These are phyloP conservation scores for Catharus minimus DNA, from an alignment of 2,113 vertebrate species.

Conservation along the genomic window DNA sequence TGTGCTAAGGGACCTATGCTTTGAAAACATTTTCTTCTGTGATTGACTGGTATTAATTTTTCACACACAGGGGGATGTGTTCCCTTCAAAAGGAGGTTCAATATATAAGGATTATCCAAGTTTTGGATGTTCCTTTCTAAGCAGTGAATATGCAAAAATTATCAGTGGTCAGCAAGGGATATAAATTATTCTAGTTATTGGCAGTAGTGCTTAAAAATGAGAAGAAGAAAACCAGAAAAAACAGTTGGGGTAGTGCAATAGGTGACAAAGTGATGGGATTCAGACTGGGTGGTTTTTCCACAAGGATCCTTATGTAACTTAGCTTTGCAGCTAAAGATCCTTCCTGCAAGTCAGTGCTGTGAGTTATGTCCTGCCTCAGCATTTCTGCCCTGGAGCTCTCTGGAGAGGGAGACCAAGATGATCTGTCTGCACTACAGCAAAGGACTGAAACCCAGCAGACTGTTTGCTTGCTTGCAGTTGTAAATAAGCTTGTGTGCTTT, in stretches of 20 bases:
- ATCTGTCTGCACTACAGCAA: background rate
- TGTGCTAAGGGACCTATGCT: background rate
- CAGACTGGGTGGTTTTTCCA: background rate
- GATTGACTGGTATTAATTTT: background rate
- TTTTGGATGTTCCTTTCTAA: background rate
- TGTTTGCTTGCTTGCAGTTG: background rate
- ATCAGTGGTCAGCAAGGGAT: background rate
- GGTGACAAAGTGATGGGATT: background rate
- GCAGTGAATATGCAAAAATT: background rate
- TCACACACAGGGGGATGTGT: background rate
- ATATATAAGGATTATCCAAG: background rate
- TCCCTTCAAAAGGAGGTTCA: background rate
- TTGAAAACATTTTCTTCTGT: background rate
- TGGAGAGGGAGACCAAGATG: background rate
- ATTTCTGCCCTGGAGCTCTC: background rate
- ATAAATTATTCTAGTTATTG: background rate
- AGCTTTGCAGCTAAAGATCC: background rate
- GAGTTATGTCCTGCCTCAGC: background rate
- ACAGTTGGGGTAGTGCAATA: background rate
- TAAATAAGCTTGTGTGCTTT: conserved; percentile 14
- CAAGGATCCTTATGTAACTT: background rate
- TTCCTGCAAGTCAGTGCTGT: background rate
- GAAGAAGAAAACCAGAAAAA: background rate
- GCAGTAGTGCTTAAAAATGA: background rate
- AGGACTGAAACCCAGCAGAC: background rate